Evolutionary conservation across 2,888 invertebrate genomes (phyloP).

Genomic region (Folsomia candida): DNA sequence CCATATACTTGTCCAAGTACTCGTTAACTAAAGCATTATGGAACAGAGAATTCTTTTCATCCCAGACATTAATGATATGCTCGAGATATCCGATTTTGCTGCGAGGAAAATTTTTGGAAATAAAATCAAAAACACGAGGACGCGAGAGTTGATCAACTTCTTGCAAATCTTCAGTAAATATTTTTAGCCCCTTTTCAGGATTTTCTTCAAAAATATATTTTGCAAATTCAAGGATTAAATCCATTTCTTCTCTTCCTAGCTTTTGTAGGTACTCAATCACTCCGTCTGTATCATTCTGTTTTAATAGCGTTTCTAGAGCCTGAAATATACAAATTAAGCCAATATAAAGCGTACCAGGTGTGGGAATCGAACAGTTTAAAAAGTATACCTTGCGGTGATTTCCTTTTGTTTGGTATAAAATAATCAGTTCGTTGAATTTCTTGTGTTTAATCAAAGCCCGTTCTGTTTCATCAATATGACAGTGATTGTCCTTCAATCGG

Average conservation of each 20-base stretch:
- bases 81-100: constrained; percentile 91
- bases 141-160: constrained; percentile 88
- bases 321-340: too few species aligned
- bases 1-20: constrained; percentile 70
- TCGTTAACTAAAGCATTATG: constrained; percentile 89
- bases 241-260: constrained; percentile 69
- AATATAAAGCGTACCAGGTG: too few species aligned
- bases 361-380: too few species aligned
- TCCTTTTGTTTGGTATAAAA: constrained; percentile 90
- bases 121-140: constrained; percentile 81
- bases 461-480: constrained; percentile 91
- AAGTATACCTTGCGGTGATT: constrained; percentile 68
- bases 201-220: constrained; percentile 85
- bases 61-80: constrained; percentile 87
- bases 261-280: constrained; percentile 89
- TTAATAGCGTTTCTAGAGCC: constrained; percentile 82
- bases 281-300: constrained; percentile 72
- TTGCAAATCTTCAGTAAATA: constrained; percentile 75
- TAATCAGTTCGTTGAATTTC: constrained; percentile 89
- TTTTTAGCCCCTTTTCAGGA: constrained; percentile 83
- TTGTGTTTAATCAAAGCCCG: constrained; percentile 79
- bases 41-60: constrained; percentile 76
- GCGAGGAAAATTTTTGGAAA: constrained; percentile 73
- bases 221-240: constrained; percentile 88
- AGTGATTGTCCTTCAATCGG: constrained; percentile 77